Percentiles rank a stretch among this genome's conserved stretches.
Conservation (phyloP, 2,113 vertebrate species). For the Pachypanchax playfairii region DNA sequence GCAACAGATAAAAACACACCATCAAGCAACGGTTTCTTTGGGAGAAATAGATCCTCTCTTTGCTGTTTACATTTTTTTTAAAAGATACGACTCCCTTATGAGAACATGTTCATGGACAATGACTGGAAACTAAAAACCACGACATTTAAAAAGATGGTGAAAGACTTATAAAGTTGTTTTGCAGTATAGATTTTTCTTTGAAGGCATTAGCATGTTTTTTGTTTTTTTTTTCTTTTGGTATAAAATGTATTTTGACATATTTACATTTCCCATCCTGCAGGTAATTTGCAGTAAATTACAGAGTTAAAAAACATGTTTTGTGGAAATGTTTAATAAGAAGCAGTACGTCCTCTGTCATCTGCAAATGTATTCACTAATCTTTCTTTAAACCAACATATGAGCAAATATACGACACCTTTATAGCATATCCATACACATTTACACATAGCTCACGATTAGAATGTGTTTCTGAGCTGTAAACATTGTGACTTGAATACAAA, state of each 20-base stretch:
- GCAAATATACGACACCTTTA: constrained; percentile 45
- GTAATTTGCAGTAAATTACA: constrained; percentile 24
- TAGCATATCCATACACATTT: constrained; percentile 52
- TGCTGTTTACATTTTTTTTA: too few species aligned
- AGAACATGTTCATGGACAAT: too few species aligned
- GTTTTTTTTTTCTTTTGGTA: constrained; percentile 56
- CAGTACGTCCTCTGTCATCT: constrained; percentile 29
- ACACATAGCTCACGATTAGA: constrained; percentile 68
- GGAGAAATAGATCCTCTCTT: too few species aligned
- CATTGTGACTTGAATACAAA: constrained; percentile 74
- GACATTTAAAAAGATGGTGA: too few species aligned
- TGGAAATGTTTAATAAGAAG: constrained; percentile 34
- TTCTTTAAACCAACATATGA: constrained; percentile 42
- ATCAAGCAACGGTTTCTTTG: too few species aligned
- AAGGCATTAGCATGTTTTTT: constrained; percentile 15
- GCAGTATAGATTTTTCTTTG: constrained; percentile 3
- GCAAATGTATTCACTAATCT: constrained; percentile 42
- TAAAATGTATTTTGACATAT: constrained; percentile 14
- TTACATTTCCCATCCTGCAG: constrained; percentile 20
- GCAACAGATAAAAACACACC: too few species aligned
- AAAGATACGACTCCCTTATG: too few species aligned
- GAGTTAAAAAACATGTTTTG: constrained; percentile 9
- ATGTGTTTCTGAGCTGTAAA: constrained; percentile 77
- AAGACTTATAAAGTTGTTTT: too few species aligned
- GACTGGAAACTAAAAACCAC: too few species aligned